Evolutionary conservation across 2,797 vertebrate species (phyloP), one percentile per base, ranked within the genome.

Genomic region (Bradypodion ventrale): DNA sequence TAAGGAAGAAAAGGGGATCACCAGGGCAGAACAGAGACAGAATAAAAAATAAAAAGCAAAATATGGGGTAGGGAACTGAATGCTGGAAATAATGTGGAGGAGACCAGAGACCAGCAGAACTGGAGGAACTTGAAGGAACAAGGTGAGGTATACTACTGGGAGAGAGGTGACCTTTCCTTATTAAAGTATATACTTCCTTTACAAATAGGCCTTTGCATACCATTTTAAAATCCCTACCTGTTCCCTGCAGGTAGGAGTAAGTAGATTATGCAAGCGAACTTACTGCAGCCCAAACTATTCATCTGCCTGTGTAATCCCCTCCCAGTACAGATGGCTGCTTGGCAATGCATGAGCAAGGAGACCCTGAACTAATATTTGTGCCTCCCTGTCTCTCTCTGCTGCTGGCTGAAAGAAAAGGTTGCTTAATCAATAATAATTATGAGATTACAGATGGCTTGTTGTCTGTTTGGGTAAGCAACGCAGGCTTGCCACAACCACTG

Each of bases 351-450:
- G 25, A 23, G 25, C 68, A 74, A 83, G 35, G 44, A 52, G 73
- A 13, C 66, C 0, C 44, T 40, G 32, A 62, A 60, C 52, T 69
- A 69, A 69, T 69, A 42, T 49, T n/a, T 23, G 32, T 72, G 56
- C 56, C 66, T 82, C 29, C 62, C 52, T 44, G 25, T 32, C 16
- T 40, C 65, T 27, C 9, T n/a, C n/a, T 27, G n/a, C 65, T 40
- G 19, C 27, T 32, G 32, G 13, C 13, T 73, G 85, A 56, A 59
- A 86, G 56, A 32, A 78, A n/a, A 19, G 56, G 44, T 5, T 10
- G 40, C n/a, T 32, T 44, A 56, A 86, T 72, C 75, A 78, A 44
- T 78, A 82, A 52, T 29, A 44, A 66, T 35, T 59, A 29, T 59
- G 49, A 75, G 73, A 60, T 16, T 3, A 23, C 37, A 62, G 42